Evolutionary conservation across 2,888 invertebrate species (phyloP), one percentile per base, ranked within the genome.

Genomic region (Drosophila quinaria): DNA sequence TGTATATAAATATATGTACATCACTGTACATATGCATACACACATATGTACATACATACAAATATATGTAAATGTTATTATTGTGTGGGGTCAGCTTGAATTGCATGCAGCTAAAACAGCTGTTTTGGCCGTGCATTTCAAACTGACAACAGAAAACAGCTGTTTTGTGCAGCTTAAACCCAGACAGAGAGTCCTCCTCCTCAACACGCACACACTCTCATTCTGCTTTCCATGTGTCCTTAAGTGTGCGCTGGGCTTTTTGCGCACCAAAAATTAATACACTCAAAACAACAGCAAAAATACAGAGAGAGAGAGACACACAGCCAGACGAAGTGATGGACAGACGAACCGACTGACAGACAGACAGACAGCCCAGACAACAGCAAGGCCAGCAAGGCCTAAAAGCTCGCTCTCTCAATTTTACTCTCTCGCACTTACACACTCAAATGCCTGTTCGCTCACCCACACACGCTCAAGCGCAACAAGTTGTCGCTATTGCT

Each of bases 141-240:
- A 72, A 82, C 50, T 83, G 51, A 72, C 64, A 71, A 56, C 72
- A 68, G 66, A 75, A 73, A 87, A 87, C 82, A 82, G 82, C 82
- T 82, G 82, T 87, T 81, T 51, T 49, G 15, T 70, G 70, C 70
- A 70, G 44, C 41, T 72, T 49, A 73, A 58, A 31, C 50, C 19
- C 69, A 73, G 61, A 74, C 79, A 69, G 49, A 37, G 46, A 80
- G 72, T 75, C 76, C 80, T 80, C 76, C 61, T 52, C 56, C 47
- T 19, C 22, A 11, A 6, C 5, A 25, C 25, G 5, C 22, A 41
- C 1, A 33, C 22, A 11, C 35, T 37, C 35, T 47, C 37, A 25
- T 10, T 47, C 50, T 58, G 58, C 29, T 61, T 59, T 62, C 77
- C 73, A 86, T 80, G 70, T 81, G 87, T 83, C 87, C 89, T 88